Base-by-base conservation (phyloP, 2,797 vertebrate genomes). In the Siniperca obscura region DNA sequence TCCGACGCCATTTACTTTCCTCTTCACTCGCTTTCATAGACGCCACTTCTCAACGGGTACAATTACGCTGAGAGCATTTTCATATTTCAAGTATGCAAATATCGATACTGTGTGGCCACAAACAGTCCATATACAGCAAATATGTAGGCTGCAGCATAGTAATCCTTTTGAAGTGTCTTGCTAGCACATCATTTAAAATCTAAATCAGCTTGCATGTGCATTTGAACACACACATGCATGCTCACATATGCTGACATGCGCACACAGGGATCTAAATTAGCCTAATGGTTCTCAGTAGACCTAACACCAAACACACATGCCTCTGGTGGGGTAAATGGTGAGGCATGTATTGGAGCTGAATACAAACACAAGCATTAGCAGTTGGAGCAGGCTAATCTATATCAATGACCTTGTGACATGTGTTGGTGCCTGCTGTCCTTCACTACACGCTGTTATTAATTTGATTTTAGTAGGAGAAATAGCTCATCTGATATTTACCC, bases 41-140 rank as follows among this genome's bases (percentile, higher is more conserved):
- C 27, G 78, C 87, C 88, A 90, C 87, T 91, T 92, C 85, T 90
- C 84, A 81, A 82, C 1, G 64, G 80, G 78, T 87, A 81, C 88
- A 95, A 94, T 95, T 95, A 95, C 66, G 83, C 84, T 84, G 83
- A 94, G 89, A 94, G 94, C 91, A 82, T 86, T 92, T 92, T 91
- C 88, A 88, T 87, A 87, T 91, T 91, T 94, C 90, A 92, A 92
- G 88, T 90, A 92, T 94, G 93, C 92, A 94, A 92, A 95, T 93
- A 90, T 90, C 82, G 67, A 89, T 70, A 86, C 73, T 10, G 75
- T 77, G 83, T 48, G 80, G 83, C 86, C 83, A 82, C 83, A 86
- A 90, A 89, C 84, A 86, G 85, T 84, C 86, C 76, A 77, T 76
- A 78, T 84, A 64, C 22, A 9, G 85, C 62, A 78, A 85, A 89